Conservation (phyloP, 2,888 invertebrate species). For the Blastobasis lacticolella region DNA sequence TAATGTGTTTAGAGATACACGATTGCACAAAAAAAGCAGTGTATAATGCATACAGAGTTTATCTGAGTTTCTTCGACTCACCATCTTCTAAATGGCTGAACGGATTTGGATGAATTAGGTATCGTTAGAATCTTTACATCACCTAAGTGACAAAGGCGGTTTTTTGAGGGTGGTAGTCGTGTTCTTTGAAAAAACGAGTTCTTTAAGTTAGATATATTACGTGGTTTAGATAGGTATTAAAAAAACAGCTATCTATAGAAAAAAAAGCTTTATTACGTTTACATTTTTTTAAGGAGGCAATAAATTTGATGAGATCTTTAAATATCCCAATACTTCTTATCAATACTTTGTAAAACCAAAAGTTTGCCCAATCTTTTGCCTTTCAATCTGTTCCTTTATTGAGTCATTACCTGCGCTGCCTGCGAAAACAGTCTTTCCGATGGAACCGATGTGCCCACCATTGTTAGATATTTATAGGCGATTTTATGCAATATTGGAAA, state of each 20-base stretch:
- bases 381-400: background rate
- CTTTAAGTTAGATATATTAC: background rate
- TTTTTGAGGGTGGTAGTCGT: no score
- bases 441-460: conserved; percentile 17
- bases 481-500: conserved; percentile 16
- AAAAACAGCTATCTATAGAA: background rate
- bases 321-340: background rate
- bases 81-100: no score
- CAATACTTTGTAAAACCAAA: background rate
- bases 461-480: conserved; percentile 18
- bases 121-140: no score
- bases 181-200: no score
- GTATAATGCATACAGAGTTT: no score
- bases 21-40: no score
- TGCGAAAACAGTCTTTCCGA: conserved; percentile 14
- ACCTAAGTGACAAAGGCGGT: no score
- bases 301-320: background rate
- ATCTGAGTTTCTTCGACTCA: no score
- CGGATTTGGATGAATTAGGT: no score
- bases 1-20: no score
- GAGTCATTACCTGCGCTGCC: background rate
- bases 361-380: background rate
- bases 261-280: background rate
- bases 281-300: background rate
- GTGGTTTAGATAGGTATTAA: background rate